phyloP scores from a whole-genome alignment of 2,797 vertebrate genomes.

The Pangasius djambal region DNA sequence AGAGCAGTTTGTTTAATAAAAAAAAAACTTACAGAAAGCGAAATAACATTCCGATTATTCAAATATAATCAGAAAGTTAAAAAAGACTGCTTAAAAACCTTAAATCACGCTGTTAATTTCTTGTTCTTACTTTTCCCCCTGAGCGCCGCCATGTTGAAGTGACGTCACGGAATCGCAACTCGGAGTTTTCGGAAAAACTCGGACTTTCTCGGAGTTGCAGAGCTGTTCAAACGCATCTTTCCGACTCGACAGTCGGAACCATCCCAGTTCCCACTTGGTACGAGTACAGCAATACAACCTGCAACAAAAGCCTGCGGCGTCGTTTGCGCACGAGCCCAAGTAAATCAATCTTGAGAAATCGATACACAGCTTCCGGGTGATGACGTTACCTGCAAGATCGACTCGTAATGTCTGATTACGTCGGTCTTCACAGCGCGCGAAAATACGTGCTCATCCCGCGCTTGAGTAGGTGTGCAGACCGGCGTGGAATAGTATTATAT shows the following conservation, averaged over 20 bases:
- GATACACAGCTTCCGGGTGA: conserved; percentile 1
- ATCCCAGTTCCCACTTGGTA: neutral
- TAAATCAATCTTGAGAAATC: conserved; percentile 32
- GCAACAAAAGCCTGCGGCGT: neutral
- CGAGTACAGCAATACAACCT: neutral
- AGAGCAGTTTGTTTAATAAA: neutral
- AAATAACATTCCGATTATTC: neutral
- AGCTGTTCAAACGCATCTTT: neutral
- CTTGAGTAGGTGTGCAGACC: neutral
- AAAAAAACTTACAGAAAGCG: neutral
- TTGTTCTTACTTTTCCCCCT: neutral
- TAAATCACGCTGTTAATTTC: neutral
- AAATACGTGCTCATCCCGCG: conserved; percentile 53
- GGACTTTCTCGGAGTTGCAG: neutral
- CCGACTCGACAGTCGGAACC: neutral
- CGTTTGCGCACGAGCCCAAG: neutral
- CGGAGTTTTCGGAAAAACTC: neutral
- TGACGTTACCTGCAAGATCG: conserved; percentile 23
- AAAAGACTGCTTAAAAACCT: neutral
- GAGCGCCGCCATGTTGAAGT: neutral
- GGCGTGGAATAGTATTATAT: no score
- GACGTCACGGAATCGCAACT: neutral
- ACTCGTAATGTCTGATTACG: conserved; percentile 62
- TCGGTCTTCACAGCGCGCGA: conserved; percentile 70
- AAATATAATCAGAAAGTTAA: neutral